Percentiles rank a stretch among this genome's conserved stretches.
Evolutionary conservation across 2,113 vertebrate genomes (phyloP).

Genomic region (Pan paniscus): DNA sequence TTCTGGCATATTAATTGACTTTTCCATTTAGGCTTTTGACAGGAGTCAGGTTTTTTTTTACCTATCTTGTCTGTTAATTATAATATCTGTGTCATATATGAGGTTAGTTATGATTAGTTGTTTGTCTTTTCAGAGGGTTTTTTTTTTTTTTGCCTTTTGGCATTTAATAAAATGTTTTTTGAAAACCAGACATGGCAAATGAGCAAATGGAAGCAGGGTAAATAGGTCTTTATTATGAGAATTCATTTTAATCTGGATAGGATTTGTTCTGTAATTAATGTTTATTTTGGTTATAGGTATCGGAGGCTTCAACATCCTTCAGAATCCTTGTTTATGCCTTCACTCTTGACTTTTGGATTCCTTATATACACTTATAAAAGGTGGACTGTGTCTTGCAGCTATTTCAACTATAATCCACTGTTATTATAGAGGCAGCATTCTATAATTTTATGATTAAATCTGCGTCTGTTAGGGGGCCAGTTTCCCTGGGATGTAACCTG

Average conservation of each 20-base stretch:
- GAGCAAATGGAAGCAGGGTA: background rate
- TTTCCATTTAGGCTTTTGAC: background rate
- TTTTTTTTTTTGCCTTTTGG: background rate
- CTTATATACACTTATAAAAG: background rate
- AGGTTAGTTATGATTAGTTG: background rate
- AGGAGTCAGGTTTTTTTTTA: background rate
- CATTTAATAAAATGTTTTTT: background rate
- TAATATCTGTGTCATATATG: background rate
- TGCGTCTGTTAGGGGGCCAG: background rate
- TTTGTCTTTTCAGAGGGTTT: background rate
- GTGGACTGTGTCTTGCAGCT: background rate
- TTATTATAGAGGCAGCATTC: background rate
- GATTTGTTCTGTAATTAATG: background rate
- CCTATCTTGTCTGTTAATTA: background rate
- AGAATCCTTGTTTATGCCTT: background rate
- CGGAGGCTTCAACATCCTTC: background rate
- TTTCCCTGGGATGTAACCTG: background rate
- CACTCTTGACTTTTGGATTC: background rate
- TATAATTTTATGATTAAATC: background rate
- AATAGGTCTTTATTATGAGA: background rate
- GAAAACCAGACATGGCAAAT: background rate
- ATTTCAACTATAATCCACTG: background rate
- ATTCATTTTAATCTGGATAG: background rate
- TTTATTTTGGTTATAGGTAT: background rate
- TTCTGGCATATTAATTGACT: no score